phyloP scores from a whole-genome alignment of 2,888 invertebrate genomes.

The Tenthredo scrophulariae region DNA sequence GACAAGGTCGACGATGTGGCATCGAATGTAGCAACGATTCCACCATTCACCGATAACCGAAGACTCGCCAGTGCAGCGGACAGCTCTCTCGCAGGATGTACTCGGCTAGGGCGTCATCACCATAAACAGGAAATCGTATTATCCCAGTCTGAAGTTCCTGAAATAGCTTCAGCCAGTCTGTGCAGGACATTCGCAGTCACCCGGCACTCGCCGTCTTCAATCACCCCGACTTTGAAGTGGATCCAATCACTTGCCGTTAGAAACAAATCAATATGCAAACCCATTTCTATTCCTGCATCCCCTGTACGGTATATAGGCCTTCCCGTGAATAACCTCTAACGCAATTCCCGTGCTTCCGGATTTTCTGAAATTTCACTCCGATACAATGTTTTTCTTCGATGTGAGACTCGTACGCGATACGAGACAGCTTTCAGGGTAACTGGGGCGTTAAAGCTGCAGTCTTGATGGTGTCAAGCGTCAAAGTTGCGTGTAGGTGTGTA shows the following conservation, averaged over 20 bases:
- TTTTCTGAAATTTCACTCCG: neutral
- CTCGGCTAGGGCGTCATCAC: conserved; percentile 57
- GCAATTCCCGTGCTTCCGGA: neutral
- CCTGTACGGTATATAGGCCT: neutral
- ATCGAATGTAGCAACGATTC: neutral
- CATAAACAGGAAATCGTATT: conserved; percentile 63
- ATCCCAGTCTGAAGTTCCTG: conserved; percentile 58
- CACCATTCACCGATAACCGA: conserved; percentile 59
- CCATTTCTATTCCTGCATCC: neutral
- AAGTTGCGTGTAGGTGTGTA: neutral
- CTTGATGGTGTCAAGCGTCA: neutral
- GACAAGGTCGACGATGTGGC: neutral
- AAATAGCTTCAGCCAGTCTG: conserved; percentile 51
- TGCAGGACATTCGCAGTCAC: conserved; percentile 22
- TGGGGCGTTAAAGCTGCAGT: neutral
- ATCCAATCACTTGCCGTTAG: conserved; percentile 35
- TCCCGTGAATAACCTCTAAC: neutral
- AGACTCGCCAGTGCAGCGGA: conserved; percentile 28
- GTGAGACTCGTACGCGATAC: neutral
- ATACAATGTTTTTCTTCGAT: neutral
- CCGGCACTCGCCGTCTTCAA: conserved; percentile 24
- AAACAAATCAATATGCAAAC: conserved; percentile 27
- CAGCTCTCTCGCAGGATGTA: conserved; percentile 57
- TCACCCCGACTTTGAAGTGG: neutral
- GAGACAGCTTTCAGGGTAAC: neutral